A percentile compares a stretch with the other conserved stretches of the same genome.
phyloP scores from a whole-genome alignment of 2,888 invertebrate genomes.

The Epinotia ramella region DNA sequence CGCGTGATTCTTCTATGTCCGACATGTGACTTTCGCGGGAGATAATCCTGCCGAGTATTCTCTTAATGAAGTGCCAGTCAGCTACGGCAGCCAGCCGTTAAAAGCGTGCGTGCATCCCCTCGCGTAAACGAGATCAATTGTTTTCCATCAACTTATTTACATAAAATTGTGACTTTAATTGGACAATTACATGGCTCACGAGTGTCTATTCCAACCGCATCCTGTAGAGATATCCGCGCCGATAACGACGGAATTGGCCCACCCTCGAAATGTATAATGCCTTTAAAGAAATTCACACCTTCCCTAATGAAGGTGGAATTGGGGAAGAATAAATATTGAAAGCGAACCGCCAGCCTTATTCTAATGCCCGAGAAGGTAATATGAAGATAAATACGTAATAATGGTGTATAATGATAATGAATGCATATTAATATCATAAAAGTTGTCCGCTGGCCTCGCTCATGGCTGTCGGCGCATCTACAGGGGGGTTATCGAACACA shows the following conservation, averaged over 20 bases:
- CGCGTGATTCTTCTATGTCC: constrained; percentile 49
- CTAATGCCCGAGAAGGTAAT: constrained; percentile 60
- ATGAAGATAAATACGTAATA: constrained; percentile 72
- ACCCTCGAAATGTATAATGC: constrained; percentile 74
- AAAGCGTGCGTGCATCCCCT: constrained; percentile 50
- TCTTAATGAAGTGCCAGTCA: constrained; percentile 47
- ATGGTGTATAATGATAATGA: constrained; percentile 66
- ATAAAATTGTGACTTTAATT: constrained; percentile 81
- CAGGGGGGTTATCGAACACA: constrained; percentile 45
- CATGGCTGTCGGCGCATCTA: constrained; percentile 40
- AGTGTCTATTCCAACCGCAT: constrained; percentile 73
- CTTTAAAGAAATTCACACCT: constrained; percentile 82
- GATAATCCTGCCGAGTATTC: constrained; percentile 48
- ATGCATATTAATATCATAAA: constrained; percentile 58
- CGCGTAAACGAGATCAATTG: constrained; percentile 45
- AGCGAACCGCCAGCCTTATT: constrained; percentile 62
- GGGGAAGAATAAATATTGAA: constrained; percentile 76
- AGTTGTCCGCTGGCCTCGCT: constrained; percentile 45
- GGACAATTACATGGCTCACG: constrained; percentile 79
- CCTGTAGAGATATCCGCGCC: constrained; percentile 72
- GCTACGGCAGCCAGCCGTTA: constrained; percentile 39
- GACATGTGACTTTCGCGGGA: constrained; percentile 51
- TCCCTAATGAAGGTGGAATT: constrained; percentile 79
- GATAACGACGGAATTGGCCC: constrained; percentile 74
- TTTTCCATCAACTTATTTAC: constrained; percentile 66